phyloP scores from a whole-genome alignment of 2,888 invertebrate species.

The Agrochola lychnidis region DNA sequence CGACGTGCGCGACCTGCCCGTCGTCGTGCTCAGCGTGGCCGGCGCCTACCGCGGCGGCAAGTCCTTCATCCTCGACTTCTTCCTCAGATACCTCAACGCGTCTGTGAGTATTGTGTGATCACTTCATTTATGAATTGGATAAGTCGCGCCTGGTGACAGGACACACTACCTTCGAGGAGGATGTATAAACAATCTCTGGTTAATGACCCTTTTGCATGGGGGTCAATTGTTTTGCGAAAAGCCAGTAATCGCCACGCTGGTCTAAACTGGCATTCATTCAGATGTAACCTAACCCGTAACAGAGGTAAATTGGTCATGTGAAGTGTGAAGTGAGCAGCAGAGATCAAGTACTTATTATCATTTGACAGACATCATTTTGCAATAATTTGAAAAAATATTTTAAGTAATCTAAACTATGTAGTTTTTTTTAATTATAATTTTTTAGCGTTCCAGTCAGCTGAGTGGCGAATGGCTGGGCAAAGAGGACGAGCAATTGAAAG shows the following conservation, averaged over 20 bases:
- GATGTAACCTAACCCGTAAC: neutral
- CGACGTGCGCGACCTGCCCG: constrained; percentile 68
- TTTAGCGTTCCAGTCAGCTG: constrained; percentile 64
- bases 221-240: neutral
- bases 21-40: constrained; percentile 73
- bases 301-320: neutral
- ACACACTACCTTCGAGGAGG: neutral
- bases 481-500: constrained; percentile 93
- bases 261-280: neutral
- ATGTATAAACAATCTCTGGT: neutral
- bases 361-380: neutral
- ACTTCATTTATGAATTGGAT: neutral
- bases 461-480: constrained; percentile 91
- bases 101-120: constrained; percentile 59
- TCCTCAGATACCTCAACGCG: constrained; percentile 72
- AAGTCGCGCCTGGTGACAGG: neutral
- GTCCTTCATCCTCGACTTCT: constrained; percentile 76
- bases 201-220: too few relatives aligned
- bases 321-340: neutral
- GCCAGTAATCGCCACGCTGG: neutral
- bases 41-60: constrained; percentile 76
- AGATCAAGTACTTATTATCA: neutral
- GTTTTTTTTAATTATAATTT: neutral
- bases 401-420: neutral
- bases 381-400: neutral